These are phyloP conservation scores for Archaeoteleia sp. DNA, from an alignment of 2,888 invertebrate species.

Conservation along the genomic window DNA sequence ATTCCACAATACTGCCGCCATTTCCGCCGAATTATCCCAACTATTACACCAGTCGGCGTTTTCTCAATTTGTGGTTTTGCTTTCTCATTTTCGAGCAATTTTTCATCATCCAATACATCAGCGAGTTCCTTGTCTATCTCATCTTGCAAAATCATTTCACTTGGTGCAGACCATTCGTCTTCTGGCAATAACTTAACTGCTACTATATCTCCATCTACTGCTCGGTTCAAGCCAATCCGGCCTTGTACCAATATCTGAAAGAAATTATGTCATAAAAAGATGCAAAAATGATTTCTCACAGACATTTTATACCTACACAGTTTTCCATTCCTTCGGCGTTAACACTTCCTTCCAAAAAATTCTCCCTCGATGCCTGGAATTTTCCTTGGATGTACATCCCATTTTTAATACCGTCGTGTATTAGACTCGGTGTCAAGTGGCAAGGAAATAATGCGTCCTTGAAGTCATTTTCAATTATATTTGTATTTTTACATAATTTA, in stretches of 20 bases:
- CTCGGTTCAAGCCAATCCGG: constrained; percentile 89
- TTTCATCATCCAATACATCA: constrained; percentile 80
- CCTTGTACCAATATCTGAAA: constrained; percentile 89
- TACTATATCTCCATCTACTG: constrained; percentile 95
- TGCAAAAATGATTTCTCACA: constrained; percentile 2
- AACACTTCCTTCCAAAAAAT: constrained; percentile 94
- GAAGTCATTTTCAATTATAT: constrained; percentile 77
- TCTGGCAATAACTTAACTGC: constrained; percentile 92
- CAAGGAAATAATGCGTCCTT: constrained; percentile 87
- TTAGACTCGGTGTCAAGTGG: constrained; percentile 85
- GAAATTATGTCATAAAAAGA: constrained; percentile 21
- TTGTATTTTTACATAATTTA: constrained; percentile 84
- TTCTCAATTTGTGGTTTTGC: constrained; percentile 59
- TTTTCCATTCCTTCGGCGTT: constrained; percentile 87
- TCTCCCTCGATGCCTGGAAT: constrained; percentile 91
- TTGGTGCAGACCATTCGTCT: constrained; percentile 92
- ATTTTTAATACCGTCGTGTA: constrained; percentile 87
- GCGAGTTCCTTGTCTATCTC: constrained; percentile 83
- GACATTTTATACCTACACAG: constrained; percentile 79
- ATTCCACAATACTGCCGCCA: constrained; percentile 99
- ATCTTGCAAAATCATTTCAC: constrained; percentile 88
- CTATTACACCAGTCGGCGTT: constrained; percentile 82
- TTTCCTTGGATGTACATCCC: constrained; percentile 87
- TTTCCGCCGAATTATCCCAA: constrained; percentile 96
- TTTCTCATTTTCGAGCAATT: constrained; percentile 66